Evolutionary conservation across 1,140 invertebrate genomes (phyloP).

Genomic region (Euwallacea fornicatus): DNA sequence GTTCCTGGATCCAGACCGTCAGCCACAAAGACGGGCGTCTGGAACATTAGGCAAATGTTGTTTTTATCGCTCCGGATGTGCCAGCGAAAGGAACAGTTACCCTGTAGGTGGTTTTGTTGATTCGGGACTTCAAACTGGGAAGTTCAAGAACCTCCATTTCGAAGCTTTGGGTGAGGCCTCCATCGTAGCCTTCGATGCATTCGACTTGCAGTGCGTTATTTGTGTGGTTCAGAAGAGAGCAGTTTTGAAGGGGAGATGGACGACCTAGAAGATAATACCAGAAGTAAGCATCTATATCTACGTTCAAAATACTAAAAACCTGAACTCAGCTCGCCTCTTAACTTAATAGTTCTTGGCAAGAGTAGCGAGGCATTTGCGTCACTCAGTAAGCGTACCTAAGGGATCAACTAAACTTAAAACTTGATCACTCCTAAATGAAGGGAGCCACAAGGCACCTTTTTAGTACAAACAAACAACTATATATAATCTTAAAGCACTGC

Average conservation of each 20-base stretch:
- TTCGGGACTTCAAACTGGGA: constrained; percentile 54
- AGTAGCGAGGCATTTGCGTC: neutral
- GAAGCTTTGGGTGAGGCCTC: constrained; percentile 78
- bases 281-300: neutral
- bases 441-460: too few species aligned
- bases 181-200: constrained; percentile 82
- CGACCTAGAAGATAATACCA: constrained; percentile 62
- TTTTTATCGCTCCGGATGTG: constrained; percentile 15
- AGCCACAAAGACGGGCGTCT: constrained; percentile 70
- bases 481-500: too few species aligned
- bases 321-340: too few species aligned
- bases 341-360: too few species aligned
- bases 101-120: constrained; percentile 53
- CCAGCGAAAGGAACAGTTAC: constrained; percentile 42
- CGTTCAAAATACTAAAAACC: too few species aligned
- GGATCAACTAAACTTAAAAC: too few species aligned
- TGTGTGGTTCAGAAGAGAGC: constrained; percentile 85
- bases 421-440: too few species aligned
- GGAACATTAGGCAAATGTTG: constrained; percentile 28
- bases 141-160: constrained; percentile 73
- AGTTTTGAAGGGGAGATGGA: constrained; percentile 84
- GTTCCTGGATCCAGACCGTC: constrained; percentile 74
- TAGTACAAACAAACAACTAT: too few species aligned
- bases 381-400: too few species aligned
- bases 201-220: constrained; percentile 77